Conservation (phyloP, 2,113 vertebrate species). For the Gymnarchus niloticus region DNA sequence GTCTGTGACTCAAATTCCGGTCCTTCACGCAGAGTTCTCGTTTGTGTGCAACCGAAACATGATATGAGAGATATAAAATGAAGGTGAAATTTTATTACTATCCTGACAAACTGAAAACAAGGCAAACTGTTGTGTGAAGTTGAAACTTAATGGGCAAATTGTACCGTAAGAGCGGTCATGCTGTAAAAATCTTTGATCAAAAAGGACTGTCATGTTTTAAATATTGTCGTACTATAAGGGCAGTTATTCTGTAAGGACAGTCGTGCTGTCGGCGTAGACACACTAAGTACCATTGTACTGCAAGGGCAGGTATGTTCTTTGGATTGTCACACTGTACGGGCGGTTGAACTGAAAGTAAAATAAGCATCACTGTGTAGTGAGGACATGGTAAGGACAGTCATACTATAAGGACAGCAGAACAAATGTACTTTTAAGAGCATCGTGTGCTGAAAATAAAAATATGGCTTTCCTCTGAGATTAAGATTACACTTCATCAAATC, state of each 20-base stretch:
- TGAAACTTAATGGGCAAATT: background rate
- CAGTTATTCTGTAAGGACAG: background rate
- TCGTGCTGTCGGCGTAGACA: background rate
- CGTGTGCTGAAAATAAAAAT: background rate
- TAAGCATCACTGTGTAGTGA: too few species aligned
- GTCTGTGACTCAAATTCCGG: background rate
- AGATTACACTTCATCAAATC: background rate
- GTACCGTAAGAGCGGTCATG: background rate
- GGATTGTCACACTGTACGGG: too few species aligned
- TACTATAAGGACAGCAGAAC: background rate
- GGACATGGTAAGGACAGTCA: too few species aligned
- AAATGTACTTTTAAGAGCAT: background rate
- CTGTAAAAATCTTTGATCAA: background rate
- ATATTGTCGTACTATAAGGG: background rate
- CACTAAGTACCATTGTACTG: background rate
- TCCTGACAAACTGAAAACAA: background rate
- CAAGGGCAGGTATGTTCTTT: too few species aligned
- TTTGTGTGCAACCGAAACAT: background rate
- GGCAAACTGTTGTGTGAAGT: background rate
- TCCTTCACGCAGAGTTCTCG: background rate
- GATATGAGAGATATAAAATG: background rate
- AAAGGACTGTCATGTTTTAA: background rate
- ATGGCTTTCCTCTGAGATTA: background rate
- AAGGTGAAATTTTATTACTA: background rate
- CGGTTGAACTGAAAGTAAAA: too few species aligned